Evolutionary conservation across 2,888 invertebrate species (phyloP).

Genomic region (Tiphia femorata): DNA sequence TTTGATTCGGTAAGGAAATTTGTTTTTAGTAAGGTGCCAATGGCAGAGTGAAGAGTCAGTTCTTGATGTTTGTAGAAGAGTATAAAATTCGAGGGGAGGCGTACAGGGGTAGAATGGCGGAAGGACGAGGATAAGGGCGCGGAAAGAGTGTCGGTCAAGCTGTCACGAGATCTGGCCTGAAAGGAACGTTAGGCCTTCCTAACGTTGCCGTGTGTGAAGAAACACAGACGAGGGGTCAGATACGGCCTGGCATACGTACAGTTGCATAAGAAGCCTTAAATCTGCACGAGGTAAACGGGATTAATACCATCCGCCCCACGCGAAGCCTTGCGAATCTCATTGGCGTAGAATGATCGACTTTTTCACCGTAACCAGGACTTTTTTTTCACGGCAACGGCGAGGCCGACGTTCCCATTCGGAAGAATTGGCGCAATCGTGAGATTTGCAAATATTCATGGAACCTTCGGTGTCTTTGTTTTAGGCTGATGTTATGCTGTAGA

Average conservation of each 20-base stretch:
- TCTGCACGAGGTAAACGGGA: slow-evolving; percentile 66
- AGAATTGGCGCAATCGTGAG: no score
- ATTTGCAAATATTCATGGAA: no score
- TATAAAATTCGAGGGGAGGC: slow-evolving; percentile 5
- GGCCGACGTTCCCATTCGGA: no score
- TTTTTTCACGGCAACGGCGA: slow-evolving; percentile 25
- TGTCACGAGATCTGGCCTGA: slow-evolving; percentile 6
- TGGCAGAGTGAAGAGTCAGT: no score
- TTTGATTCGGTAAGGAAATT: no score
- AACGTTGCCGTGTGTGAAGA: slow-evolving; percentile 9
- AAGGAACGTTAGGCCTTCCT: slow-evolving; percentile 10
- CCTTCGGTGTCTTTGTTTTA: no score
- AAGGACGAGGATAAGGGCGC: not conserved
- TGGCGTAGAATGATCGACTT: slow-evolving; percentile 55
- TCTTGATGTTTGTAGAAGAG: no score
- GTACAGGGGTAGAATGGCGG: no score
- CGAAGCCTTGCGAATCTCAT: slow-evolving; percentile 64
- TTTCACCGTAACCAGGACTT: slow-evolving; percentile 25
- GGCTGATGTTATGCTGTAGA: not conserved
- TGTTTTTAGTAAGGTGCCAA: no score
- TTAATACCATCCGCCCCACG: slow-evolving; percentile 64
- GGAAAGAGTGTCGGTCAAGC: not conserved
- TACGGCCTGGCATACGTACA: slow-evolving; percentile 51
- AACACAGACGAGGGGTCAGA: slow-evolving; percentile 24
- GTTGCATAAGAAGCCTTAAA: slow-evolving; percentile 67